A percentile compares a stretch with the other conserved stretches of the same genome.
These are phyloP conservation scores for Nysson spinosus DNA, from an alignment of 2,888 invertebrate genomes.

Conservation along the genomic window DNA sequence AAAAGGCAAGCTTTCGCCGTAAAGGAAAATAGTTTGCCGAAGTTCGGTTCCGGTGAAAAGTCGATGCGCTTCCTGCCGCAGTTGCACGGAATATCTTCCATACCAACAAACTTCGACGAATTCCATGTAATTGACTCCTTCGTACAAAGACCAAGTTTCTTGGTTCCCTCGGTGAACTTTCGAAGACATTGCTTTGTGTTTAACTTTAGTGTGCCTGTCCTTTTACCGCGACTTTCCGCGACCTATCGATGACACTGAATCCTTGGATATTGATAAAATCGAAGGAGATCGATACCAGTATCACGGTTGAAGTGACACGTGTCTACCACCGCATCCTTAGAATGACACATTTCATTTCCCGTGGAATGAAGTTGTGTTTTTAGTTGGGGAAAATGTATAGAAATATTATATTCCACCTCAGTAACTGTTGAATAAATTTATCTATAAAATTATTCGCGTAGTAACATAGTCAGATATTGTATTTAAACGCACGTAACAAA, in stretches of 20 bases:
- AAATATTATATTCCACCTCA: too few species aligned
- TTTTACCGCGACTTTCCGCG: constrained; percentile 31
- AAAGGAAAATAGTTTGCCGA: constrained; percentile 39
- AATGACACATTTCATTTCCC: too few species aligned
- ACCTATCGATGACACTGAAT: constrained; percentile 8
- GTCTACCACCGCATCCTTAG: too few species aligned
- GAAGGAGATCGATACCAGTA: too few species aligned
- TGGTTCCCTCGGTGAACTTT: constrained; percentile 53
- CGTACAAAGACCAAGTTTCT: constrained; percentile 59
- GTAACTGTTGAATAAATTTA: too few species aligned
- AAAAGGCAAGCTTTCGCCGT: background rate
- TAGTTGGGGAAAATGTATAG: too few species aligned
- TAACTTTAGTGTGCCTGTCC: constrained; percentile 51
- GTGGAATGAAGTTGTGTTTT: too few species aligned
- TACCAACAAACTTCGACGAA: constrained; percentile 59
- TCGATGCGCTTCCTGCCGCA: constrained; percentile 36
- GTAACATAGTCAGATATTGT: too few species aligned
- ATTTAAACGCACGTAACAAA: too few species aligned
- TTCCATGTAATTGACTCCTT: constrained; percentile 67
- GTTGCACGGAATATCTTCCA: constrained; percentile 42
- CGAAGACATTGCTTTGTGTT: constrained; percentile 58
- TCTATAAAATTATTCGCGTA: too few species aligned
- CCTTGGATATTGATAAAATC: background rate
- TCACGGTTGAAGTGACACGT: too few species aligned
- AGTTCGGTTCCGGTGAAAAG: constrained; percentile 39